A percentile compares a stretch with the other conserved stretches of the same genome.
Conservation (phyloP, 2,888 invertebrate species). For the Gonocerus acuteangulatus region DNA sequence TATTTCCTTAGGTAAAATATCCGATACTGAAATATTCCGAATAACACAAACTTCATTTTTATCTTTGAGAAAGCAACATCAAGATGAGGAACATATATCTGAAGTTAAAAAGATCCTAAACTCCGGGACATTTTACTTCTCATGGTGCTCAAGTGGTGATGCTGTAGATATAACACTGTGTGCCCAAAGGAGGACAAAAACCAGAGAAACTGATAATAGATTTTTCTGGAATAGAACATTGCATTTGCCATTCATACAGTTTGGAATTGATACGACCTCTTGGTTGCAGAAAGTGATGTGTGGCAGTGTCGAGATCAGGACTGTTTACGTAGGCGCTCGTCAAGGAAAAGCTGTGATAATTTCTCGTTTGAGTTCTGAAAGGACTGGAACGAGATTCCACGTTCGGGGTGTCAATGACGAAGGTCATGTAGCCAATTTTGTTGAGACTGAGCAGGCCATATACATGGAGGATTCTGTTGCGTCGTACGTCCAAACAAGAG, state of each 20-base stretch:
- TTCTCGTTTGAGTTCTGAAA: constrained; percentile 91
- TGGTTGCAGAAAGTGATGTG: constrained; percentile 96
- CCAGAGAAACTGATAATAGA: constrained; percentile 70
- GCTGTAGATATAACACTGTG: constrained; percentile 88
- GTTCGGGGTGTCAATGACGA: constrained; percentile 98
- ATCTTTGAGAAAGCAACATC: constrained; percentile 67
- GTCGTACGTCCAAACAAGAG: constrained; percentile 86
- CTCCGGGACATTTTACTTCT: constrained; percentile 98
- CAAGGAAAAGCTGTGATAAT: constrained; percentile 92
- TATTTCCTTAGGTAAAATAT: constrained; percentile 91
- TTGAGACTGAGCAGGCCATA: constrained; percentile 97
- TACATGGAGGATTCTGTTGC: constrained; percentile 83
- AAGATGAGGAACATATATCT: constrained; percentile 52
- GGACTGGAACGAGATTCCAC: constrained; percentile 96
- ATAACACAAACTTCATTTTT: constrained; percentile 88
- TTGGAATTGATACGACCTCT: constrained; percentile 77
- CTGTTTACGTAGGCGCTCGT: constrained; percentile 93
- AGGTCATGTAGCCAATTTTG: constrained; percentile 99
- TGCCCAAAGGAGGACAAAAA: constrained; percentile 79
- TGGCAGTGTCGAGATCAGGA: constrained; percentile 93
- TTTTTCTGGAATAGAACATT: constrained; percentile 78
- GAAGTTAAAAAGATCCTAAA: constrained; percentile 78
- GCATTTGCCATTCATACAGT: constrained; percentile 85
- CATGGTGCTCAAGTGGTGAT: constrained; percentile 57
- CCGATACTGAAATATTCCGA: constrained; percentile 88